phyloP scores from a whole-genome alignment of 1,140 invertebrate species.

The Aphidius ervi region DNA sequence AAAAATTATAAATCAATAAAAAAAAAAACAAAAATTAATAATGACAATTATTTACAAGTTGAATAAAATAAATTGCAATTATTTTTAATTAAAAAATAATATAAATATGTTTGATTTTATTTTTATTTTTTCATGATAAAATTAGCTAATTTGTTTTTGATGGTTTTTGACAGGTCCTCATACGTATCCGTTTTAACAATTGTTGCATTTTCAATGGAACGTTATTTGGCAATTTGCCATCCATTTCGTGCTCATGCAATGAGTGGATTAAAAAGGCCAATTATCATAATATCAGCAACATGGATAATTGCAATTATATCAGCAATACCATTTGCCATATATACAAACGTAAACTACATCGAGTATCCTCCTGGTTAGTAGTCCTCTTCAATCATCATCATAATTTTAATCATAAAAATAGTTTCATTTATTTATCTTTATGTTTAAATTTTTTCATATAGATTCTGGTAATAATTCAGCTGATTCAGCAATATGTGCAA shows the following conservation, averaged over 20 bases:
- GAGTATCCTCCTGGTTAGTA: slow-evolving; percentile 63
- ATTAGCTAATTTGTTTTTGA: no score
- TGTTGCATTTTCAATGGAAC: slow-evolving; percentile 79
- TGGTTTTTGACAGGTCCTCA: slow-evolving; percentile 60
- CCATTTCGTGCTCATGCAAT: slow-evolving; percentile 76
- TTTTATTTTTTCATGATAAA: not conserved
- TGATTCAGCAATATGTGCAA: slow-evolving; percentile 75
- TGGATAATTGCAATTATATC: slow-evolving; percentile 74
- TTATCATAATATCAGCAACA: slow-evolving; percentile 73
- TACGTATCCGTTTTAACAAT: slow-evolving; percentile 90
- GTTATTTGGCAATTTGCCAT: slow-evolving; percentile 90
- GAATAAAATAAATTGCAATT: no score
- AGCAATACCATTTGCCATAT: slow-evolving; percentile 75
- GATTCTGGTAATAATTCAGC: slow-evolving; percentile 46
- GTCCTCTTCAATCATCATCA: not conserved
- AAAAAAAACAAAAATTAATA: not conserved
- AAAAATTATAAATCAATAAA: not conserved
- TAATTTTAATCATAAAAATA: not conserved
- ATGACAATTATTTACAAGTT: not conserved
- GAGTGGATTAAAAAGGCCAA: slow-evolving; percentile 72
- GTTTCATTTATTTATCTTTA: not conserved
- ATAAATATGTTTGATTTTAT: not conserved
- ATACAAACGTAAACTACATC: slow-evolving; percentile 67
- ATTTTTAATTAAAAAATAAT: no score
- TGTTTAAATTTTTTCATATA: slow-evolving; percentile 3